Evolutionary conservation across 2,113 vertebrate genomes (phyloP).

Genomic region (Neogale vison): DNA sequence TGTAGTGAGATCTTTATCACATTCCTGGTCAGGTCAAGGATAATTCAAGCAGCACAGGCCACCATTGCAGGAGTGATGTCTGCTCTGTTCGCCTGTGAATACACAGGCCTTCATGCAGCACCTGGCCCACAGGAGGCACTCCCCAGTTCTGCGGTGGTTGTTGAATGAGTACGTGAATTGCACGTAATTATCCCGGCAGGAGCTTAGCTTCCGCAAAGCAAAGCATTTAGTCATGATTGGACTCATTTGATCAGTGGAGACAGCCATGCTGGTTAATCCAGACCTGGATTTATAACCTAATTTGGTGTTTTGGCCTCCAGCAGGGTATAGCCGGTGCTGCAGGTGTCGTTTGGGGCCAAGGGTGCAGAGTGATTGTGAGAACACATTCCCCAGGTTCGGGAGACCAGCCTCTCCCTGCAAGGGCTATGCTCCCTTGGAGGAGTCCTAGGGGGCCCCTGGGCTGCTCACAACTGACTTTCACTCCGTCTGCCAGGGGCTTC

Average conservation of each 20-base stretch:
- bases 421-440: too few species aligned
- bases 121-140: neutral
- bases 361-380: rapidly evolving
- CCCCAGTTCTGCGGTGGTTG: neutral
- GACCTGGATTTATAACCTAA: neutral
- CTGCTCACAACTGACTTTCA: slow-evolving; percentile 42
- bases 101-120: neutral
- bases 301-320: neutral
- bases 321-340: neutral
- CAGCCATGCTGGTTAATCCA: neutral
- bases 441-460: neutral
- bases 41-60: neutral
- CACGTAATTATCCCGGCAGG: neutral
- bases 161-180: neutral
- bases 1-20: neutral
- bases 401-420: neutral
- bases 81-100: neutral
- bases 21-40: neutral
- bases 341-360: too few species aligned
- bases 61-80: neutral
- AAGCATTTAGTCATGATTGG: neutral
- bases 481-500: slow-evolving; percentile 42
- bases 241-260: neutral
- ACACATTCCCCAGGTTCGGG: neutral
- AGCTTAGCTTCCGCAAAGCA: neutral